Evolutionary conservation across 2,888 invertebrate genomes (phyloP).

Genomic region (Sicus ferrugineus): DNA sequence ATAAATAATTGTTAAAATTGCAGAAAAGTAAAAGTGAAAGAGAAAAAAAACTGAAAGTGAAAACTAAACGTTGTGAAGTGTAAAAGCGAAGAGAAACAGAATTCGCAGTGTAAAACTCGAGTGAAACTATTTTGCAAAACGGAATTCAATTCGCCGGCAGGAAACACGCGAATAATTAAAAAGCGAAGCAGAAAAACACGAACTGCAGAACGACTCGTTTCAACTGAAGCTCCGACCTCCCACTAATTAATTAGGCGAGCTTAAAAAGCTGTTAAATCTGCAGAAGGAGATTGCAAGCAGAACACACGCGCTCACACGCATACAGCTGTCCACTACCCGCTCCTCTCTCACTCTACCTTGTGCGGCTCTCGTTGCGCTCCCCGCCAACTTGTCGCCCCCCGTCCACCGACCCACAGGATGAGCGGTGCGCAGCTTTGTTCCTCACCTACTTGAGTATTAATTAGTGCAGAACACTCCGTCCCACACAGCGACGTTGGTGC

Average conservation of each 20-base stretch:
- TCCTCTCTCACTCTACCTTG: not conserved
- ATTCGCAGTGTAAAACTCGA: too few relatives aligned
- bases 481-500: not conserved
- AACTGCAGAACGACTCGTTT: too few relatives aligned
- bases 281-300: conserved; percentile 11
- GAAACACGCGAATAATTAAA: too few relatives aligned
- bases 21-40: not conserved
- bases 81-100: too few relatives aligned
- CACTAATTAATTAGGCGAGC: conserved; percentile 9
- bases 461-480: not conserved
- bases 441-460: not conserved
- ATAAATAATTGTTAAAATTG: not conserved
- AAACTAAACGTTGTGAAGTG: too few relatives aligned
- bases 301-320: not conserved
- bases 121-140: too few relatives aligned
- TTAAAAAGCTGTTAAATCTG: conserved; percentile 3
- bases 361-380: not conserved
- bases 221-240: too few relatives aligned
- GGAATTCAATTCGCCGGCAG: too few relatives aligned
- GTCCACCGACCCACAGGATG: not conserved
- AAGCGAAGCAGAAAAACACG: too few relatives aligned
- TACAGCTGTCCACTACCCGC: not conserved
- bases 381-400: not conserved
- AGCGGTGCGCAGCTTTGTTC: not conserved
- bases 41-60: not conserved